phyloP scores from a whole-genome alignment of 1,140 invertebrate species.

The Aphaenogaster ashmeadi region DNA sequence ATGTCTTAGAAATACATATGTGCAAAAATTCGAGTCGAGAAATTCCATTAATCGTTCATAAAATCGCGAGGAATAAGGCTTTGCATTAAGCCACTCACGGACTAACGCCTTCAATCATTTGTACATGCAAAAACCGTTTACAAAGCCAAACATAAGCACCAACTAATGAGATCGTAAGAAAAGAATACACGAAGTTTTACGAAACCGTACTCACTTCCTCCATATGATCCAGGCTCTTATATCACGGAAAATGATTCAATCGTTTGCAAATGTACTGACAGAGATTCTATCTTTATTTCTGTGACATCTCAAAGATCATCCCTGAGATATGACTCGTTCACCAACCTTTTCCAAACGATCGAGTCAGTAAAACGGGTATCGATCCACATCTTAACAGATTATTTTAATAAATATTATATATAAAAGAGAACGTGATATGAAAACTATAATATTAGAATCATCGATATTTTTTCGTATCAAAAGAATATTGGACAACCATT shows the following conservation, averaged over 20 bases:
- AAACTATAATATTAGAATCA: background rate
- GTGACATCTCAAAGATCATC: background rate
- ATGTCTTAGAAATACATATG: background rate
- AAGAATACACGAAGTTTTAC: background rate
- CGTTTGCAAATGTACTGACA: background rate
- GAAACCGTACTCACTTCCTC: background rate
- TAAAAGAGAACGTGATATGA: background rate
- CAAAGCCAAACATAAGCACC: background rate
- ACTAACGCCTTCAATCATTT: conserved; percentile 22
- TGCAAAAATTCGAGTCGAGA: conserved; percentile 21
- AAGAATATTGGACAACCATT: background rate
- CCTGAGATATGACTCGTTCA: background rate
- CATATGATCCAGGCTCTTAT: background rate
- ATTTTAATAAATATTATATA: conserved; percentile 8
- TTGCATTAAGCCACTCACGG: background rate
- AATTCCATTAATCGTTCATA: conserved; percentile 13
- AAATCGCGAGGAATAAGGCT: conserved; percentile 13
- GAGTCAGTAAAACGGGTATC: background rate
- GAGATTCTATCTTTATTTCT: conserved; percentile 10
- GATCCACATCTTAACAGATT: background rate
- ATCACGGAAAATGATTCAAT: background rate
- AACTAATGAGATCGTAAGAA: conserved; percentile 3
- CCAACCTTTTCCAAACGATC: background rate
- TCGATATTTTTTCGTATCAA: background rate
- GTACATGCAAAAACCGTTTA: background rate